phyloP scores from a whole-genome alignment of 35 echinoderm and acorn worm genomes.

The Ophiothrix spiculata region DNA sequence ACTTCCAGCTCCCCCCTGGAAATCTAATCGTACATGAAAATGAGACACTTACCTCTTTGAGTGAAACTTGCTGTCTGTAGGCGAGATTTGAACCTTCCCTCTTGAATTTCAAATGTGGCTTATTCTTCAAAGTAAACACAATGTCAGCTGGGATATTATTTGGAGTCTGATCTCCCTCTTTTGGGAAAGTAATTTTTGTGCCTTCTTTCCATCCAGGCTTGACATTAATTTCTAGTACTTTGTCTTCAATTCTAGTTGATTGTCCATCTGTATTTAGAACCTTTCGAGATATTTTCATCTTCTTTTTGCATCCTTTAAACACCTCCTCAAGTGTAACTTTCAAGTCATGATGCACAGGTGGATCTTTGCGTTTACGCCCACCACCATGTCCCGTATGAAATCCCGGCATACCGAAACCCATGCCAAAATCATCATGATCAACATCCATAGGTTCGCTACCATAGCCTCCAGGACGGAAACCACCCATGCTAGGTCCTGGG shows the following conservation, averaged over 20 bases:
- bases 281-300: conserved; percentile 89
- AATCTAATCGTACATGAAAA: no score
- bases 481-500: not conserved
- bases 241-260: conserved; percentile 83
- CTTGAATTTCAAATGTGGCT: conserved; percentile 77
- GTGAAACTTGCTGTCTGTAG: conserved; percentile 73
- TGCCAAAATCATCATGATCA: conserved; percentile 57
- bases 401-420: conserved; percentile 33
- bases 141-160: conserved; percentile 93
- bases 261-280: conserved; percentile 74
- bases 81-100: conserved; percentile 84
- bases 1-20: no score
- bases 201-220: conserved; percentile 99
- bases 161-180: conserved; percentile 85
- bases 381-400: no score
- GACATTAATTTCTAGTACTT: conserved; percentile 96
- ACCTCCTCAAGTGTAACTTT: conserved; percentile 92
- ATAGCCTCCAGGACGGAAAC: not conserved
- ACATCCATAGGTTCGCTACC: conserved; percentile 88
- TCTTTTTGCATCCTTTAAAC: conserved; percentile 89
- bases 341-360: conserved; percentile 89
- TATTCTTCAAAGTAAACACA: conserved; percentile 97
- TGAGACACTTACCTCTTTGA: conserved; percentile 96
- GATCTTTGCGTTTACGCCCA: conserved; percentile 63
- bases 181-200: conserved; percentile 98